These are phyloP conservation scores for Ptilodon capucinus DNA, from an alignment of 2,888 invertebrate genomes.

Conservation along the genomic window DNA sequence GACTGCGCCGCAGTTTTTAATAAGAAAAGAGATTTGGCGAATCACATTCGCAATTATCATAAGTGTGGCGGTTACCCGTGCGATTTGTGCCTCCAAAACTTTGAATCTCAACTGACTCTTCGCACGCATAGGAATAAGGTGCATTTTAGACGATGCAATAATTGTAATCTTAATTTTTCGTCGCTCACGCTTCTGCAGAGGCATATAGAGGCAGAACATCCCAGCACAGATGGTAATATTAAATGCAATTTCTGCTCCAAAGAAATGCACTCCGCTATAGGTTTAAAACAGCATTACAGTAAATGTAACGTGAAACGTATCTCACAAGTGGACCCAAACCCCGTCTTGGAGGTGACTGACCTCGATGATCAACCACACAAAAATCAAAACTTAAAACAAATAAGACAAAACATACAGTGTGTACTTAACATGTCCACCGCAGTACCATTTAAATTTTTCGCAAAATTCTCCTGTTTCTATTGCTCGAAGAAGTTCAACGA, in stretches of 20 bases:
- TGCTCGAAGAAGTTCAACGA: slow-evolving; percentile 64
- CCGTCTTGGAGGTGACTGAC: slow-evolving; percentile 21
- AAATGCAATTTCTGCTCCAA: slow-evolving; percentile 64
- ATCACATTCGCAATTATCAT: slow-evolving; percentile 57
- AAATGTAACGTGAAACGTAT: slow-evolving; percentile 56
- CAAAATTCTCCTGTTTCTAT: slow-evolving; percentile 67
- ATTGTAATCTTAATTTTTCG: slow-evolving; percentile 51
- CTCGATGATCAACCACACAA: slow-evolving; percentile 42
- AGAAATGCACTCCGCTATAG: slow-evolving; percentile 53
- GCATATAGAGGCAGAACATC: slow-evolving; percentile 57
- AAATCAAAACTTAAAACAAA: slow-evolving; percentile 56
- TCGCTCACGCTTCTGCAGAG: slow-evolving; percentile 50
- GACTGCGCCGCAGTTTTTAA: slow-evolving; percentile 61
- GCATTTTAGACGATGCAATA: slow-evolving; percentile 59
- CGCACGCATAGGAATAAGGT: slow-evolving; percentile 50
- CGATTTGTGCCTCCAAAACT: slow-evolving; percentile 52
- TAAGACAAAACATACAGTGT: slow-evolving; percentile 64
- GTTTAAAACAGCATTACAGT: slow-evolving; percentile 55
- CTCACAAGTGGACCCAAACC: slow-evolving; percentile 26
- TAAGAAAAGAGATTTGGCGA: slow-evolving; percentile 56
- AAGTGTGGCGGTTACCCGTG: slow-evolving; percentile 58
- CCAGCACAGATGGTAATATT: slow-evolving; percentile 41
- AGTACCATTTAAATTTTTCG: slow-evolving; percentile 68
- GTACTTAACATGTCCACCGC: slow-evolving; percentile 73
- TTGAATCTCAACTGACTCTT: slow-evolving; percentile 39